Evolutionary conservation across 2,113 vertebrate species (phyloP).

Genomic region (Notothenia coriiceps): DNA sequence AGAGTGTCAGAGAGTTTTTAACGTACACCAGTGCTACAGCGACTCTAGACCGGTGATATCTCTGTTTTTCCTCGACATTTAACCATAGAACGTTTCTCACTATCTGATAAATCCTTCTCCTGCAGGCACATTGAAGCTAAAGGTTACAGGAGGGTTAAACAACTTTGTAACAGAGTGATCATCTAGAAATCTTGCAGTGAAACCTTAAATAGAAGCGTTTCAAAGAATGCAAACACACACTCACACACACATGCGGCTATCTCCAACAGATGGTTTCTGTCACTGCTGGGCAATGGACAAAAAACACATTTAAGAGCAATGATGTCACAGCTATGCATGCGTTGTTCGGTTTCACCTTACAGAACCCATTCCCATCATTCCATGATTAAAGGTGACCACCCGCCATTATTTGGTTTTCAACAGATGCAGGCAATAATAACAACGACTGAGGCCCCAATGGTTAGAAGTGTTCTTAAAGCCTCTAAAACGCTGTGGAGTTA

Average conservation of each 20-base stretch:
- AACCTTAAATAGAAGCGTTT: conserved; percentile 46
- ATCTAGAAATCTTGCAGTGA: conserved; percentile 24
- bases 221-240: conserved; percentile 22
- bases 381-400: conserved; percentile 84
- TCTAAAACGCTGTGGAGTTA: conserved; percentile 61
- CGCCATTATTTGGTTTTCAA: conserved; percentile 81
- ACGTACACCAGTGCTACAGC: conserved; percentile 42
- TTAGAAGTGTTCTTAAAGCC: conserved; percentile 69
- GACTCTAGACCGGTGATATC: conserved; percentile 34
- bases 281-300: conserved; percentile 65
- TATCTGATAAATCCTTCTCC: conserved; percentile 30
- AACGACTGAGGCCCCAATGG: conserved; percentile 57
- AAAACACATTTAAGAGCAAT: conserved; percentile 74
- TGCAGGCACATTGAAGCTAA: conserved; percentile 23
- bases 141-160: conserved; percentile 26
- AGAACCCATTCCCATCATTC: conserved; percentile 78
- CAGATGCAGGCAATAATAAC: conserved; percentile 83
- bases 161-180: conserved; percentile 25
- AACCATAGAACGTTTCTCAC: conserved; percentile 48
- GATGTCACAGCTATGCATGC: conserved; percentile 71
- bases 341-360: conserved; percentile 74
- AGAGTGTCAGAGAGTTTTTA: conserved; percentile 53
- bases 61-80: conserved; percentile 19
- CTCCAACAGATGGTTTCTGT: conserved; percentile 74
- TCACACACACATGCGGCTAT: conserved; percentile 27